Conservation (phyloP, 2,797 vertebrate species). For the Pangasius macronema region DNA sequence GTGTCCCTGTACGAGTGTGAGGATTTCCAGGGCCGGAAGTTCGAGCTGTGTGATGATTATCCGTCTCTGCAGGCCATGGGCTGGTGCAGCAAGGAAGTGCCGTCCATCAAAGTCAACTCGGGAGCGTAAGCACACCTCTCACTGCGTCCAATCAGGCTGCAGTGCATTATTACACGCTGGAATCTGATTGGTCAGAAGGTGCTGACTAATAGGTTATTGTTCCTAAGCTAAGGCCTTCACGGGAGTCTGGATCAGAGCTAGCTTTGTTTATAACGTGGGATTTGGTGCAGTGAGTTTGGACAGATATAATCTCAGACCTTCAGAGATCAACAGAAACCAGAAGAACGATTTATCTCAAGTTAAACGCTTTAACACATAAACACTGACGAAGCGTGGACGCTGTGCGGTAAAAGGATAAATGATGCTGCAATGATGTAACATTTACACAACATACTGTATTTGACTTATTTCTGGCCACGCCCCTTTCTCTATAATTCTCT, state of each 20-base stretch:
- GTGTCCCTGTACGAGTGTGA: conserved; percentile 89
- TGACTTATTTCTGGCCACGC: not conserved
- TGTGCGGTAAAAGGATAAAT: not conserved
- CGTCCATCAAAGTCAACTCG: conserved; percentile 91
- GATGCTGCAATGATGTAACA: not conserved
- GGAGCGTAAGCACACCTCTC: conserved; percentile 82
- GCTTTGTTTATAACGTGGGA: not conserved
- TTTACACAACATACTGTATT: not conserved
- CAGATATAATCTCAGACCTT: not conserved
- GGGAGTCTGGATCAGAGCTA: not conserved
- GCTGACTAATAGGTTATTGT: not conserved
- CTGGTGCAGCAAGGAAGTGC: conserved; percentile 94
- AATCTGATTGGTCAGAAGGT: conserved; percentile 4
- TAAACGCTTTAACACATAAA: no score
- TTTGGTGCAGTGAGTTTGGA: not conserved
- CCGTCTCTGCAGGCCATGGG: conserved; percentile 96
- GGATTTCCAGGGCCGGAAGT: conserved; percentile 94
- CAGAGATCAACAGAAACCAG: not conserved
- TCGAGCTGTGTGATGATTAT: conserved; percentile 93
- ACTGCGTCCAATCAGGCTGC: not conserved
- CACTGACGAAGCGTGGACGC: not conserved
- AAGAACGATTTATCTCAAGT: not conserved
- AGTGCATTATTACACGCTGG: not conserved
- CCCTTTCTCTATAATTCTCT: not conserved
- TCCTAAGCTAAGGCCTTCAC: not conserved